Percentiles rank a stretch among this genome's conserved stretches.
phyloP scores from a whole-genome alignment of 1,140 invertebrate species.

The Atta texana region DNA sequence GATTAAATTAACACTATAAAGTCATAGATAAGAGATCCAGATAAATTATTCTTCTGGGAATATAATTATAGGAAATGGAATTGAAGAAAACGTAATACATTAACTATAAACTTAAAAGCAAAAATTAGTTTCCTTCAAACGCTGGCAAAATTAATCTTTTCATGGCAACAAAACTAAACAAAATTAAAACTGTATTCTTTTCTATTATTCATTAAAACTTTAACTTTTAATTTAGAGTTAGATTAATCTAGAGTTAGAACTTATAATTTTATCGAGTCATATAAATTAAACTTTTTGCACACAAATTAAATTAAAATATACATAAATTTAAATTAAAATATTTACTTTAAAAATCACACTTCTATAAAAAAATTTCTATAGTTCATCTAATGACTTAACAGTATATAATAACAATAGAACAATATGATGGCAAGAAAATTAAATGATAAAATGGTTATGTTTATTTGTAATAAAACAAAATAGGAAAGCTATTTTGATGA shows the following conservation, averaged over 20 bases:
- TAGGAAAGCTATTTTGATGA: neutral
- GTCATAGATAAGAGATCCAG: neutral
- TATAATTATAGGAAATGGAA: neutral
- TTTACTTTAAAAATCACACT: neutral
- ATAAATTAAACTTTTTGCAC: neutral
- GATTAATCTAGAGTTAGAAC: neutral
- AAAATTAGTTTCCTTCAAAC: constrained; percentile 1
- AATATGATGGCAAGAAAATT: neutral
- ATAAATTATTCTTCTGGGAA: neutral
- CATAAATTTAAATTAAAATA: neutral
- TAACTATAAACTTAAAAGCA: neutral
- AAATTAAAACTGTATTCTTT: neutral
- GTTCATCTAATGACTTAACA: neutral
- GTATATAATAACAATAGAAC: neutral
- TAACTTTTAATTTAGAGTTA: neutral
- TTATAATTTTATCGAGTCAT: neutral
- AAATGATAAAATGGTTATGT: neutral
- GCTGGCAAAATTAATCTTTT: neutral
- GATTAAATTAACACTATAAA: constrained; percentile 33
- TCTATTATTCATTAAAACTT: neutral
- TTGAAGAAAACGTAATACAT: neutral
- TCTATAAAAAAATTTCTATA: neutral
- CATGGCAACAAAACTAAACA: neutral
- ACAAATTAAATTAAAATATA: neutral
- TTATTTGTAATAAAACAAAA: neutral